Conservation (phyloP, 2,888 invertebrate species). For the Chrysolina americana region DNA sequence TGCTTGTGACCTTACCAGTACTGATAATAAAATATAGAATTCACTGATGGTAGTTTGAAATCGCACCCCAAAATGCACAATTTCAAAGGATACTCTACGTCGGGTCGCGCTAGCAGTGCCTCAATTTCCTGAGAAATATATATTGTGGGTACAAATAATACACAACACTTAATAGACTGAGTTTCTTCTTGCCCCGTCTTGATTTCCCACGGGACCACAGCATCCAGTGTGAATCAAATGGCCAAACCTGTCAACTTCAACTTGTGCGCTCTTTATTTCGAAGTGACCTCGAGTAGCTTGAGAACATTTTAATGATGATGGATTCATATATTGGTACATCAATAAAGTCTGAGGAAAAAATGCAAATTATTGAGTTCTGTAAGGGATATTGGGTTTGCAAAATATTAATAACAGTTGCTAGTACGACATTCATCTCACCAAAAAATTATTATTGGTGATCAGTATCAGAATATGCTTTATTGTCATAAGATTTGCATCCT, state of each 20-base stretch:
- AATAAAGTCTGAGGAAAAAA: neutral
- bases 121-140: neutral
- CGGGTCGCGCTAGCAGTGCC: neutral
- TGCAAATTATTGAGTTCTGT: too few species aligned
- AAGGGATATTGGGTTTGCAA: too few species aligned
- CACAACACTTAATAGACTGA: neutral
- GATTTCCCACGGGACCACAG: conserved; percentile 66
- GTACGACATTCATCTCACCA: too few species aligned
- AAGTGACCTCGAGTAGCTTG: conserved; percentile 5
- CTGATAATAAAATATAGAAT: too few species aligned
- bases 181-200: conserved; percentile 46
- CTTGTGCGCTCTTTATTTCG: conserved; percentile 29
- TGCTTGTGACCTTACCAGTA: too few species aligned
- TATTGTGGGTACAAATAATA: neutral
- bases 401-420: too few species aligned
- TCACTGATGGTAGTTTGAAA: too few species aligned
- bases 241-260: conserved; percentile 60
- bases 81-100: neutral
- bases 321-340: neutral
- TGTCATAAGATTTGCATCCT: too few species aligned
- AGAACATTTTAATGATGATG: neutral
- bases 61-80: neutral
- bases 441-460: too few species aligned
- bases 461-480: too few species aligned
- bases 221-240: conserved; percentile 61